These are phyloP conservation scores for Oplegnathus fasciatus DNA, from an alignment of 2,113 vertebrate genomes.

Conservation along the genomic window DNA sequence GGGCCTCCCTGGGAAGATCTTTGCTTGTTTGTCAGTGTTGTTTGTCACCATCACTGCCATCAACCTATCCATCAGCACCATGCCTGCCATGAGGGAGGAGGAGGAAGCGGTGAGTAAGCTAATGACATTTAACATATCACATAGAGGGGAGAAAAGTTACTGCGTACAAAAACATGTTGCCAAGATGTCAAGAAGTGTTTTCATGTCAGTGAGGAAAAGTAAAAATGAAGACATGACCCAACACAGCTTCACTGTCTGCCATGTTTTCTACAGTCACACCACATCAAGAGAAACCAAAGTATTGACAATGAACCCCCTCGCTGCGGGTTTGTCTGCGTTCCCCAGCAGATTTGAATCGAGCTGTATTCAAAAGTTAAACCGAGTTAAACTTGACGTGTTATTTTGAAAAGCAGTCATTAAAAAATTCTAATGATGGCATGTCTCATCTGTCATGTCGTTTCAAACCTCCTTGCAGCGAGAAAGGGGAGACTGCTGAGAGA, in stretches of 20 bases:
- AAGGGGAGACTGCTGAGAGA: not conserved
- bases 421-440: slow-evolving; percentile 6
- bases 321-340: not conserved
- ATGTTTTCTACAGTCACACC: not conserved
- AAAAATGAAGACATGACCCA: not conserved
- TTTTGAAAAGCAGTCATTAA: slow-evolving; percentile 26
- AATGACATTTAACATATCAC: not conserved
- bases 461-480: not conserved
- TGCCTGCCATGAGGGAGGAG: slow-evolving; percentile 95
- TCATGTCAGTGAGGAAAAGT: slow-evolving; percentile 2
- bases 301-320: not conserved
- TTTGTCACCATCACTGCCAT: slow-evolving; percentile 98
- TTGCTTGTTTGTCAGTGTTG: slow-evolving; percentile 96
- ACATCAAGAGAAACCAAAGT: not conserved
- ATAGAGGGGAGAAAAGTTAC: not conserved
- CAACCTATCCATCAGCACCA: slow-evolving; percentile 98
- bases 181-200: not conserved
- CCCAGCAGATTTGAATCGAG: not conserved
- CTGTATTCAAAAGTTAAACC: not conserved
- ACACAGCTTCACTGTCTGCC: not conserved
- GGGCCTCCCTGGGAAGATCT: slow-evolving; percentile 97
- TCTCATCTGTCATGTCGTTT: slow-evolving; percentile 22
- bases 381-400: not conserved
- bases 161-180: not conserved
- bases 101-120: slow-evolving; percentile 92